These are phyloP conservation scores for Salvelinus namaycush DNA, from an alignment of 2,113 vertebrate species.

Conservation along the genomic window DNA sequence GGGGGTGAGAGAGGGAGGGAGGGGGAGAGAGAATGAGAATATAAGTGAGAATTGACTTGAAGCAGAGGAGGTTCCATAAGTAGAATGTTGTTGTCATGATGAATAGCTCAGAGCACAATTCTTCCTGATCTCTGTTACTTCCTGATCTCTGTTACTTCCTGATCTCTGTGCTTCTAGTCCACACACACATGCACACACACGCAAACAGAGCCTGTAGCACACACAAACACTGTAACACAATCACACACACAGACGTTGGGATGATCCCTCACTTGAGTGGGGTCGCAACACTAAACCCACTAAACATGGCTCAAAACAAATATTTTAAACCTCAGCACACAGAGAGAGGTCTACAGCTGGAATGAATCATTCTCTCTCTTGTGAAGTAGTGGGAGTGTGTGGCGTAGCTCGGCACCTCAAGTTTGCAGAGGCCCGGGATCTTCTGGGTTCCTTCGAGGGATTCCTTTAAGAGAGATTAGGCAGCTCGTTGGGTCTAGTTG, in stretches of 20 bases:
- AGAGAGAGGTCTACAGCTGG: background rate
- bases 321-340: slow-evolving; percentile 52
- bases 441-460: background rate
- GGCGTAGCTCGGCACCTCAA: background rate
- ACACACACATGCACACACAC: too few species aligned
- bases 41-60: slow-evolving; percentile 18
- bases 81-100: slow-evolving; percentile 11
- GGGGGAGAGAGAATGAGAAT: too few species aligned
- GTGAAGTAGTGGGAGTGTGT: background rate
- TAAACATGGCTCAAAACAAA: slow-evolving; percentile 43
- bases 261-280: slow-evolving; percentile 43
- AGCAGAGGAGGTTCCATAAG: background rate
- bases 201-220: background rate
- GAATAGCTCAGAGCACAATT: slow-evolving; percentile 26
- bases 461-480: background rate
- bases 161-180: too few species aligned
- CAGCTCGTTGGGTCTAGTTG: background rate
- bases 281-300: slow-evolving; percentile 30
- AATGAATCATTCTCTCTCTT: background rate
- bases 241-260: slow-evolving; percentile 18
- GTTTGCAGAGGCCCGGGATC: background rate
- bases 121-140: slow-evolving; percentile 8
- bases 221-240: slow-evolving; percentile 1
- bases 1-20: too few species aligned
- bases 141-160: background rate